phyloP scores from a whole-genome alignment of 1,140 invertebrate genomes.

The Leptinotarsa texana region DNA sequence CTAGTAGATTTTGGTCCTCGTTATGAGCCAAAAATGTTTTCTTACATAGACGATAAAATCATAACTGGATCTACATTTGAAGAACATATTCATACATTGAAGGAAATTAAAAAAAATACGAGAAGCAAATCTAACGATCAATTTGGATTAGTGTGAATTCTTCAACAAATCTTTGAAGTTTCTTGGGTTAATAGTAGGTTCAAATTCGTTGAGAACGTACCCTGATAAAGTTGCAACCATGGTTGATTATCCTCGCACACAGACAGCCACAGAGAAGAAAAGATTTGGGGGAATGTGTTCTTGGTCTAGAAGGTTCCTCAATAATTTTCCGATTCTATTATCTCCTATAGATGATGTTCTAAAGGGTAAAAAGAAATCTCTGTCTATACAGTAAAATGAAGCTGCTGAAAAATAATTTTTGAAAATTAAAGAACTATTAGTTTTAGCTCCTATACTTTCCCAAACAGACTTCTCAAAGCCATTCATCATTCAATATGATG shows the following conservation, averaged over 20 bases:
- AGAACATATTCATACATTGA: constrained; percentile 47
- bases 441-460: constrained; percentile 36
- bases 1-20: constrained; percentile 53
- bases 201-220: neutral
- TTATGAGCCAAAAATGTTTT: constrained; percentile 37
- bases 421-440: constrained; percentile 35
- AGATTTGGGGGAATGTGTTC: constrained; percentile 19
- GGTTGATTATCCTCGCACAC: constrained; percentile 43
- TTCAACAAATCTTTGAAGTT: constrained; percentile 21
- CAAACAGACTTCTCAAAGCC: constrained; percentile 38
- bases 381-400: too few relatives aligned
- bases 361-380: too few relatives aligned
- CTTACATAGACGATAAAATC: constrained; percentile 52
- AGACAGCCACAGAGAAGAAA: constrained; percentile 44
- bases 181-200: neutral
- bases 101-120: neutral
- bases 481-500: constrained; percentile 38
- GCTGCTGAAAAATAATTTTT: constrained; percentile 28
- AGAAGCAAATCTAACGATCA: constrained; percentile 33
- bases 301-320: constrained; percentile 58
- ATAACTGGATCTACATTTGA: constrained; percentile 50
- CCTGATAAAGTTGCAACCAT: constrained; percentile 18
- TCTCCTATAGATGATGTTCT: constrained; percentile 47
- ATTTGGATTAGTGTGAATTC: constrained; percentile 45
- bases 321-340: constrained; percentile 49